Base-by-base conservation (phyloP, 2,888 invertebrate genomes). In the Abrostola triplasia region DNA sequence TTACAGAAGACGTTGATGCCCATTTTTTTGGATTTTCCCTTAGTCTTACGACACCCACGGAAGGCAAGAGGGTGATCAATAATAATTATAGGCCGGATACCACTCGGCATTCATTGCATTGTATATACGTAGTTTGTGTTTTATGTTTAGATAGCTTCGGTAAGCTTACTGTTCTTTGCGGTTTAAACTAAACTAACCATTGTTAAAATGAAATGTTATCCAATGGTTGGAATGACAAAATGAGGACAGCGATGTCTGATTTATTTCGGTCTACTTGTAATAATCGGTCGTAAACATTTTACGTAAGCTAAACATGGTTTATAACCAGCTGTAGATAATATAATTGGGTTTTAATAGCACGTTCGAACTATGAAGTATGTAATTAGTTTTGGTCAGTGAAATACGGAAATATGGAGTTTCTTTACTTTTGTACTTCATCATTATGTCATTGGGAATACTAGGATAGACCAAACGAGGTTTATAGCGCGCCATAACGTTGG, bases 291-390 rank as follows among this genome's bases (percentile, higher is more conserved):
- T 44, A 42, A n/a, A 42, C 24, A 11, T 0, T 49, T 53, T 48
- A 49, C 41, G 53, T 35, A 42, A 35, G 63, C 11, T 59, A 59
- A 37, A 50, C 37, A 36, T 40, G 44, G 44, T 47, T 47, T 47
- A 42, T 42, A 42, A 47, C 13, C 44, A 13, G 13, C 44, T 8
- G 13, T 24, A 47, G 44, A 24, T 24, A 47, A 47, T 47, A 24
- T 24, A 47, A 47, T 47, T 13, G 44, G 24, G 24, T 24, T 24
- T 13, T n/a, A 41, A n/a, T n/a, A 41, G 41, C n/a, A 47, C 44
- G 24, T 24, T 24, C 13, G 44, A 47, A 47, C 44, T 47, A 47
- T 24, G 12, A 13, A 10, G 12, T 47, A 9, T 47, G 13, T 47
- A 47, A 47, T 47, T 24, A 47, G 24, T 13, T 24, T 47, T 24